phyloP scores from a whole-genome alignment of 2,888 invertebrate species.

The Calameuta filiformis region DNA sequence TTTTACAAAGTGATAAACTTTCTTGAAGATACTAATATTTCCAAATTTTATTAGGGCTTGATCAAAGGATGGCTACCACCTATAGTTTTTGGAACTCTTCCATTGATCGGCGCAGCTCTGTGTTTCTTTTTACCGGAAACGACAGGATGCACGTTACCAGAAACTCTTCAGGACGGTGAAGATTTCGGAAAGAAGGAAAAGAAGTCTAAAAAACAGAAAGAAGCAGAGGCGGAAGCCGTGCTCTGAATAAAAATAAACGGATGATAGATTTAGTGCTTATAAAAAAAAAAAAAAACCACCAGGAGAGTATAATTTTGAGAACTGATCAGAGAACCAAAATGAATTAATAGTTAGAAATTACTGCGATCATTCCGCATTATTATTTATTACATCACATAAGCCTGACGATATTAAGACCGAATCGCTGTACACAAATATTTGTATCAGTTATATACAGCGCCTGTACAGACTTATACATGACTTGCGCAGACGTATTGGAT shows the following conservation, averaged over 20 bases:
- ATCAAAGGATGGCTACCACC: constrained; percentile 76
- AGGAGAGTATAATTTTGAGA: constrained; percentile 1
- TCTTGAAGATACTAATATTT: neutral
- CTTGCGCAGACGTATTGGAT: neutral
- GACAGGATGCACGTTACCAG: constrained; percentile 78
- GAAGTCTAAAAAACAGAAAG: constrained; percentile 18
- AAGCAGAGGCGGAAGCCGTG: constrained; percentile 45
- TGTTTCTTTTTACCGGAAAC: constrained; percentile 83
- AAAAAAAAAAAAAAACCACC: neutral
- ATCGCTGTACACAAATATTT: neutral
- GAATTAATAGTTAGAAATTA: constrained; percentile 19
- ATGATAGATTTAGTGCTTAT: too few species aligned
- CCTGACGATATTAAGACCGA: constrained; percentile 13
- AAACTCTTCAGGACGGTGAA: constrained; percentile 85
- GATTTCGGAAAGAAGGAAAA: constrained; percentile 67
- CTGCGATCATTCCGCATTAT: constrained; percentile 43
- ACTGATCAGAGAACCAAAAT: constrained; percentile 22
- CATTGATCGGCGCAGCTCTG: constrained; percentile 76
- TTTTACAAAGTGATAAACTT: neutral
- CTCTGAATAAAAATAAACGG: constrained; percentile 35
- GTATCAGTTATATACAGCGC: neutral
- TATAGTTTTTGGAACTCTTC: constrained; percentile 77
- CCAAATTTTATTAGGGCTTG: constrained; percentile 48
- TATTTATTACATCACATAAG: constrained; percentile 33
- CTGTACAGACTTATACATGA: constrained; percentile 5